Percentiles rank a stretch among this genome's conserved stretches.
phyloP scores from a whole-genome alignment of 2,113 vertebrate genomes.

The Phalacrocorax pelagicus region DNA sequence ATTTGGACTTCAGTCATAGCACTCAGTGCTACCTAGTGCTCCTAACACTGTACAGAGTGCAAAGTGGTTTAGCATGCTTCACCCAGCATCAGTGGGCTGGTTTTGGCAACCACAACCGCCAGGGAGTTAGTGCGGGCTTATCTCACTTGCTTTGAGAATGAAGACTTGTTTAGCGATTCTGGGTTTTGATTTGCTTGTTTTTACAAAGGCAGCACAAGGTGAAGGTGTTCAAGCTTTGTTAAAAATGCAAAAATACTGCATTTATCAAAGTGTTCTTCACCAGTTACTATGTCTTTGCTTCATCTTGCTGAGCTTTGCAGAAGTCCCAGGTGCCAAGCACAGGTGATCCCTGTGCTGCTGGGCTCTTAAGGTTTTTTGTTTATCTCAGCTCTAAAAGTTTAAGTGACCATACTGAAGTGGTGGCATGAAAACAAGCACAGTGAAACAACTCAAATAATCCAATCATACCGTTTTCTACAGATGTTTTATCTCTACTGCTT shows the following conservation, averaged over 20 bases:
- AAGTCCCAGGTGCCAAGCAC: neutral
- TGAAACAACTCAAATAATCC: neutral
- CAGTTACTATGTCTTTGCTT: rapidly evolving
- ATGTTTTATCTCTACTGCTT: neutral
- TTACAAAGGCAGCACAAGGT: neutral
- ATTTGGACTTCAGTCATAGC: neutral
- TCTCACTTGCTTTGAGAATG: rapidly evolving
- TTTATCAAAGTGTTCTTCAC: neutral
- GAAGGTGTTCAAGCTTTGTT: neutral
- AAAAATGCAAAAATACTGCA: neutral
- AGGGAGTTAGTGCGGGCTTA: neutral
- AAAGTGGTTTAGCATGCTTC: neutral
- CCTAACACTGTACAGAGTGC: rapidly evolving
- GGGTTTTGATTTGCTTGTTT: too few species aligned
- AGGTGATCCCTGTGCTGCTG: neutral
- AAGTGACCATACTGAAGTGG: neutral
- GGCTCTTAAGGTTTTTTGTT: neutral
- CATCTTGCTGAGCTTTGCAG: neutral
- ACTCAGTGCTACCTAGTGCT: neutral
- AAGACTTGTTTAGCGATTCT: neutral
- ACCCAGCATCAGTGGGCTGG: too few species aligned
- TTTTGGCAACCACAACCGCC: too few species aligned
- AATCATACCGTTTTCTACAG: neutral
- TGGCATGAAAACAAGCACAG: neutral
- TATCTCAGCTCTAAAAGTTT: neutral